Evolutionary conservation across 2,888 invertebrate species (phyloP), one percentile per base, ranked within the genome.

Genomic region (Mongoloraphidia duomilia): DNA sequence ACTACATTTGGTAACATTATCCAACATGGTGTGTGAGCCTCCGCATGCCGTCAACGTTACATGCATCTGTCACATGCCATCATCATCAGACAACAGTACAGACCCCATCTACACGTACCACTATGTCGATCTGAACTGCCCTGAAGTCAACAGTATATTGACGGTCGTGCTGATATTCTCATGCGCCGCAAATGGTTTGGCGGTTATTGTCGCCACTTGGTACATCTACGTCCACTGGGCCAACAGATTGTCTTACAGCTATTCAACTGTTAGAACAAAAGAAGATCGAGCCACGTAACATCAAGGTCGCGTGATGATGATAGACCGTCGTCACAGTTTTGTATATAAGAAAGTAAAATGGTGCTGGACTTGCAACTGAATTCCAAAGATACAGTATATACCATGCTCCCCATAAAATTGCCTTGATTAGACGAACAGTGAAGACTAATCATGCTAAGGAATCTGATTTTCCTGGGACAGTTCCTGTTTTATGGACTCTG

Each of bases 161-260:
- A 62, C 61, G 38, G 58, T 65, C 35, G 57, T 69, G 34, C 56
- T 71, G 41, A 64, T 69, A 46, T 63, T 64, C 36, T 66, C 68
- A 0, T 62, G 66, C 50, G 60, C 61, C 8, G 56, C 62, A n/a
- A 71, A 70, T 58, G 56, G 61, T 26, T 54, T 68, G 17, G 67
- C 64, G 5, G 63, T 65, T 8, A 49, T 69, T 17, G 57, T 69
- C 10, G 63, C 67, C 41, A 51, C 64, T 9, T 64, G 68, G 63
- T 71, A 71, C 57, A 63, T 72, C 48, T 66, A 66, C 52, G 58
- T 71, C 42, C 69, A 71, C 54, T 71, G 71, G 70, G 61, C 61
- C 35, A 67, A 67, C 52, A 61, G 68, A 33, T 65, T 66, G 52
- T 57, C 60, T 44, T 63, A 66, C 53, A 60, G 62, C 13, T 67